A percentile compares a stretch with the other conserved stretches of the same genome.
phyloP scores from a whole-genome alignment of 2,113 vertebrate genomes.

The Lanius ludovicianus region DNA sequence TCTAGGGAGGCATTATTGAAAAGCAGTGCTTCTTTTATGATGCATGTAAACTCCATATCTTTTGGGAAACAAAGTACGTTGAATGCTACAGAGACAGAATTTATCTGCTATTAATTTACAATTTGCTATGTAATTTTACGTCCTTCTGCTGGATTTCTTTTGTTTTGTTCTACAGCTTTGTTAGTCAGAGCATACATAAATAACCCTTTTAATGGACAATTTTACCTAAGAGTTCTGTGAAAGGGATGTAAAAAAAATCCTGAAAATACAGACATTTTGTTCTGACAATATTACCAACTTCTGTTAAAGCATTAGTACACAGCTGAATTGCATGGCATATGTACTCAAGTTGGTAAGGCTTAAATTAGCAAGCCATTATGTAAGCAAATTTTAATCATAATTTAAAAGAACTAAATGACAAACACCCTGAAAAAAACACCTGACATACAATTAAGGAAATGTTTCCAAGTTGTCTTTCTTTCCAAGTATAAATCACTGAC shows the following conservation, averaged over 20 bases:
- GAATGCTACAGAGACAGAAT: not conserved
- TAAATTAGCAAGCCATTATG: constrained; percentile 28
- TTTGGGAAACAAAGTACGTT: not conserved
- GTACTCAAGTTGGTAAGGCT: not conserved
- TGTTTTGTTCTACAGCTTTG: not conserved
- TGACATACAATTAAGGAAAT: not conserved
- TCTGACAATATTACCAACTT: constrained; percentile 10
- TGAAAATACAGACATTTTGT: constrained; percentile 8
- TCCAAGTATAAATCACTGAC: not conserved
- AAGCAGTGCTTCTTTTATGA: not conserved
- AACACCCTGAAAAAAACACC: constrained; percentile 7
- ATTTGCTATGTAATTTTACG: not conserved
- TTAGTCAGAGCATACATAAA: not conserved
- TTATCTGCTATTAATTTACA: not conserved
- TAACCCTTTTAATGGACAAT: not conserved
- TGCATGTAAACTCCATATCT: not conserved
- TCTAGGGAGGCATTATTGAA: not conserved
- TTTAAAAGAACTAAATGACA: constrained; percentile 9
- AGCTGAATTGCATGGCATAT: not conserved
- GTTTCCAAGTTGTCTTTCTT: not conserved
- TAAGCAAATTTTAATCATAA: constrained; percentile 11
- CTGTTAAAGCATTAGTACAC: not conserved
- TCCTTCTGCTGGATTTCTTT: not conserved
- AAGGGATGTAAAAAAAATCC: not conserved
- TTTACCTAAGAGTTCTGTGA: not conserved